Evolutionary conservation across 2,113 vertebrate species (phyloP).

Genomic region (Pygoscelis antarcticus): DNA sequence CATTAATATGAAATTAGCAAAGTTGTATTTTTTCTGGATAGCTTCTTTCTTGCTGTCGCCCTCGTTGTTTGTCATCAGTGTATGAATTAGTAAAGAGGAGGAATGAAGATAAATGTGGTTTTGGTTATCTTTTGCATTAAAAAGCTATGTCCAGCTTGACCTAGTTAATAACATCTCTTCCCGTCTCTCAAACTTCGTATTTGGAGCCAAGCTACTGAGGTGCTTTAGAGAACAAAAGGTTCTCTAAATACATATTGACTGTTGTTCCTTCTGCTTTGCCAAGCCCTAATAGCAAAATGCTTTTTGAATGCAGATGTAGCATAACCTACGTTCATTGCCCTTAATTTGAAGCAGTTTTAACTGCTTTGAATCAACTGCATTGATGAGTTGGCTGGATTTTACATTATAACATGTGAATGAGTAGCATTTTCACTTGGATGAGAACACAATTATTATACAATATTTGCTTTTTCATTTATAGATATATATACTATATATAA

Average conservation of each 20-base stretch:
- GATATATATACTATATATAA: no score
- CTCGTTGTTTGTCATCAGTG: not conserved
- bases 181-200: not conserved
- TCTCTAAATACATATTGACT: not conserved
- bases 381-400: not conserved
- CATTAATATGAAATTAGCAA: not conserved
- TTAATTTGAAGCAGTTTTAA: not conserved
- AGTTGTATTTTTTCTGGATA: not conserved
- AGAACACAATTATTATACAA: not conserved
- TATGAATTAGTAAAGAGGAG: not conserved
- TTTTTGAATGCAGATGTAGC: not conserved
- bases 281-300: not conserved
- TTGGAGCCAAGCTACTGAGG: not conserved
- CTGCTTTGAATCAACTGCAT: not conserved
- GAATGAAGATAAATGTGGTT: not conserved
- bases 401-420: not conserved
- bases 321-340: not conserved
- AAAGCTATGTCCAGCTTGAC: not conserved
- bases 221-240: not conserved
- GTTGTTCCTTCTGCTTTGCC: not conserved
- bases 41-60: not conserved
- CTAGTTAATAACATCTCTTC: slow-evolving; percentile 8
- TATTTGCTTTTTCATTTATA: not conserved
- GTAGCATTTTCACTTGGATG: not conserved
- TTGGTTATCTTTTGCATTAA: slow-evolving; percentile 1